Conservation (phyloP, 2,797 vertebrate genomes). For the Scomberomorus guttatus region DNA sequence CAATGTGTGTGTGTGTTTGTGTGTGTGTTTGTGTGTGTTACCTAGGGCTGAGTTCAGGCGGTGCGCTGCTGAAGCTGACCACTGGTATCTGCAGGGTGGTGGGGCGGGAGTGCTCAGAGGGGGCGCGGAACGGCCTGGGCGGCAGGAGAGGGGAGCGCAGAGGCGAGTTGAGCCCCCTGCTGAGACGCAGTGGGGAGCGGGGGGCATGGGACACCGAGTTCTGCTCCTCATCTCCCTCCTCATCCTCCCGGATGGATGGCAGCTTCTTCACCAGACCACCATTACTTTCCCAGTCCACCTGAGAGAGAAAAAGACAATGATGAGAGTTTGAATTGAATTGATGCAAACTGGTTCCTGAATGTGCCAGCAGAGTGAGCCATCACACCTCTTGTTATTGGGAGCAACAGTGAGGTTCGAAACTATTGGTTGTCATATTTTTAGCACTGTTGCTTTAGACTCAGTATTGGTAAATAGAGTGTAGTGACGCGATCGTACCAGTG, state of each 20-base stretch:
- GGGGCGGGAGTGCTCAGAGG: conserved; percentile 80
- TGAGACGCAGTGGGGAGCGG: conserved; percentile 84
- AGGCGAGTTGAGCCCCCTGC: conserved; percentile 83
- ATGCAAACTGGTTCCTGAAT: background rate
- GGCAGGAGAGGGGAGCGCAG: conserved; percentile 85
- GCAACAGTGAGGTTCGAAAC: background rate
- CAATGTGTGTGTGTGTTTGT: background rate
- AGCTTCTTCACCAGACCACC: conserved; percentile 89
- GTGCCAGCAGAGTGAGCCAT: background rate
- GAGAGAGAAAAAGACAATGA: background rate
- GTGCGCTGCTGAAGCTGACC: conserved; percentile 84
- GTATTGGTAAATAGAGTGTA: background rate
- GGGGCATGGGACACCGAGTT: conserved; percentile 73
- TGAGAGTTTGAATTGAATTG: background rate
- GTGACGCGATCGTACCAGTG: conserved; percentile 34
- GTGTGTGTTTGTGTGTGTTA: conserved; percentile 53
- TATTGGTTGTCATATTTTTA: background rate
- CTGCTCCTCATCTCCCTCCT: conserved; percentile 87
- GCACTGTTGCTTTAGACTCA: background rate
- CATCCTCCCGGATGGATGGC: conserved; percentile 88
- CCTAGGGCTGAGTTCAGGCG: conserved; percentile 88
- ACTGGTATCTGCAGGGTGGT: conserved; percentile 87
- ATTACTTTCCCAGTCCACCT: conserved; percentile 89
- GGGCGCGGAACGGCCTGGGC: conserved; percentile 82
- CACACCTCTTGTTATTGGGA: background rate